Evolutionary conservation across 2,888 invertebrate genomes (phyloP), one percentile per base, ranked within the genome.

Genomic region (Machimus atricapillus): DNA sequence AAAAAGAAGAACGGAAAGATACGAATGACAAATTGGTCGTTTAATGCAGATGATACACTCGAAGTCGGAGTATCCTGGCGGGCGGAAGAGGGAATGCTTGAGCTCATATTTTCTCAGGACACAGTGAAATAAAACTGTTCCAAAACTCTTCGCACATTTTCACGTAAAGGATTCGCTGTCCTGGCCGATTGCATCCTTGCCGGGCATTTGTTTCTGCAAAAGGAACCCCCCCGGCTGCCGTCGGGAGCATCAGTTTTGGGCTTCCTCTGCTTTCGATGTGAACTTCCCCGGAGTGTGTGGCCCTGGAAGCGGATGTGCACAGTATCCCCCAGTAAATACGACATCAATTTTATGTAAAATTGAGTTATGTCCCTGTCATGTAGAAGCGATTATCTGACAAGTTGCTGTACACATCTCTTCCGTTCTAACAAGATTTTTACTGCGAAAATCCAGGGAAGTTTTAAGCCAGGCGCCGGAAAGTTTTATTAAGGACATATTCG

Each of bases 11-110:
- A 23, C 66, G 27, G 19, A 66, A 66, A 66, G 58, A 86, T 73
- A 56, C 5, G 66, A 78, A 86, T 87, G 88, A 88, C 87, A 87
- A 88, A 88, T 88, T 78, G 87, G 87, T 87, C 88, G 86, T 88
- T 88, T 86, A 88, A 77, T 73, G 73, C 88, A 88, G 88, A 88
- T 88, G 88, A 88, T 87, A 83, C 88, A 83, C 77, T 40, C 85
- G 82, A 82, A 76, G 52, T 19, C 27, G 46, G 40, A 34, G 52
- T 34, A n/a, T 34, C 87, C 79, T 19, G 16, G 56, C 9, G 27
- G 52, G 56, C n/a, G 52, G 56, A 3, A 19, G 9, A 2, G 40
- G 2, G 12, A 86, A 77, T 85, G 31, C 77, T 78, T 40, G 27
- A 58, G 77, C 52, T 78, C 86, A 86, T 86, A 86, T 86, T 86